Evolutionary conservation across 2,888 invertebrate species (phyloP).

Genomic region (Podotricha telesiphe): DNA sequence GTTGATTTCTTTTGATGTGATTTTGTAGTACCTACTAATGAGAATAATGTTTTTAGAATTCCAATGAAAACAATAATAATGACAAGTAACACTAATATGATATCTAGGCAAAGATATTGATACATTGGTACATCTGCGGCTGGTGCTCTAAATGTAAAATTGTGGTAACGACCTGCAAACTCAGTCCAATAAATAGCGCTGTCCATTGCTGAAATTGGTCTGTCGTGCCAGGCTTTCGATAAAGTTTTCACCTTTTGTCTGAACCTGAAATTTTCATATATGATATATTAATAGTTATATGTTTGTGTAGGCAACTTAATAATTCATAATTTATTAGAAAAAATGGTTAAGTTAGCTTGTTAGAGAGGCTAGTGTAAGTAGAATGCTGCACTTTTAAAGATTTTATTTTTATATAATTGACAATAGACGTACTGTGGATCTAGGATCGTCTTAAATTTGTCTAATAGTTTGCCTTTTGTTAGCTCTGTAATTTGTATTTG

Average conservation of each 20-base stretch:
- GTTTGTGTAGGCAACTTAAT: too few relatives aligned
- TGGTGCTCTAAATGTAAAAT: conserved; percentile 68
- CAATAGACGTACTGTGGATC: conserved; percentile 72
- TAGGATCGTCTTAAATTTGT: conserved; percentile 76
- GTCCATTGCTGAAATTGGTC: conserved; percentile 82
- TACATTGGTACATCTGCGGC: conserved; percentile 77
- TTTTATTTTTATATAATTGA: too few relatives aligned
- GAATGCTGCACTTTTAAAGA: too few relatives aligned
- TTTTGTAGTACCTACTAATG: neutral
- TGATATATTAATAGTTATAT: too few relatives aligned
- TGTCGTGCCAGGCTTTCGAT: conserved; percentile 82
- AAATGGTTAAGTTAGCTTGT: too few relatives aligned
- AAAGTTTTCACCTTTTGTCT: conserved; percentile 71
- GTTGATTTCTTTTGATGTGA: neutral
- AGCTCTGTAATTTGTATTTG: conserved; percentile 71
- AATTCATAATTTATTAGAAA: too few relatives aligned
- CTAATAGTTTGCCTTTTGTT: conserved; percentile 71
- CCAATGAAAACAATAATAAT: conserved; percentile 20
- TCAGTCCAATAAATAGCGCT: conserved; percentile 86
- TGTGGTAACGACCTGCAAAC: conserved; percentile 79
- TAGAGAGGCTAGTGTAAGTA: too few relatives aligned
- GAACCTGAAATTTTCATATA: conserved; percentile 59
- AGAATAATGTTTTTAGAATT: conserved; percentile 25
- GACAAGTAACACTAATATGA: conserved; percentile 47
- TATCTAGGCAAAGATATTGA: conserved; percentile 73